Evolutionary conservation across 37 sponge, comb jelly and placozoan species (phyloP), one percentile per base, ranked within the genome.

Genomic region (Agelas oroides): DNA sequence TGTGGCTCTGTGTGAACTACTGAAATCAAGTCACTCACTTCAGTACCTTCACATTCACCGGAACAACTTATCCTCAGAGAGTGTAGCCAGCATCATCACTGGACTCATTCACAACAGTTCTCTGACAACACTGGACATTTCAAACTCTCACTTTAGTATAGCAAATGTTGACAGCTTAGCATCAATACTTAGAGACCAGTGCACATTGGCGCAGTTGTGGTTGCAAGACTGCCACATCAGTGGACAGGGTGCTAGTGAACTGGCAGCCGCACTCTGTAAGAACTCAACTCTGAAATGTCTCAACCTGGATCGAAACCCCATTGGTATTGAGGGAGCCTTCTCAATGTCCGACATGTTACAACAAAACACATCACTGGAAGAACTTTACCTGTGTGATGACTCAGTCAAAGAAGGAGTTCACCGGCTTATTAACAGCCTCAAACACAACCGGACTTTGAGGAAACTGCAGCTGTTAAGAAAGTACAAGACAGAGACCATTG

Each of bases 51-150:
- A 64, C 65, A 64, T 64, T 24, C 11, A 30, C 12, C 28, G n/a
- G 28, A 28, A 30, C n/a, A 24, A 18, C 65, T 64, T 64, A 30
- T 28, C 15, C 25, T 28, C 65, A 28, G 65, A 64, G 21, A 30
- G 65, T 28, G 65, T 64, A 64, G 65, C 28, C 21, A 30, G 25
- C 21, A 30, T 64, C 21, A 30, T 64, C 28, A 64, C 28, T 64
- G 65, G 65, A 64, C 65, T 64, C 11, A 64, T 24, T 64, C 28
- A 64, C 65, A 64, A 64, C 65, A 24, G 25, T 64, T 28, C 65
- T 28, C n/a, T n/a, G n/a, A n/a, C n/a, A n/a, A n/a, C n/a, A n/a
- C n/a, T n/a, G n/a, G n/a, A n/a, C n/a, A n/a, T n/a, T n/a, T n/a
- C n/a, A n/a, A n/a, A n/a, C n/a, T n/a, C n/a, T n/a, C n/a, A n/a